Percentiles rank a stretch among this genome's conserved stretches.
Conservation (phyloP, 2,888 invertebrate species). For the Meta bourneti region DNA sequence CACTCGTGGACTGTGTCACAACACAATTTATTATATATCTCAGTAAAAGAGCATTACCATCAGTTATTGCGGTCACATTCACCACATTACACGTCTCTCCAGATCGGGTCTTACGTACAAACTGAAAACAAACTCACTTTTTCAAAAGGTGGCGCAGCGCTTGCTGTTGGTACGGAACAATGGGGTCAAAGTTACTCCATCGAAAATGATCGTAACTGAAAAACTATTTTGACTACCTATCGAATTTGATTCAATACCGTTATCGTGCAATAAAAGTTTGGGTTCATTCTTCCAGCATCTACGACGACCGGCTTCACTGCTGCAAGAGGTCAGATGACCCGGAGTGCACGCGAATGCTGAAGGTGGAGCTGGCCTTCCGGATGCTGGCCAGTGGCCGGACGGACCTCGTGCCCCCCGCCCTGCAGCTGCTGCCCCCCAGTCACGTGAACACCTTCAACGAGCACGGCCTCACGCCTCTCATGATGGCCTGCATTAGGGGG, state of each 20-base stretch:
- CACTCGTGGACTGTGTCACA: no score
- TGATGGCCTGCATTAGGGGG: constrained; percentile 90
- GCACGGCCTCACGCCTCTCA: constrained; percentile 89
- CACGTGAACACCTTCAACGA: constrained; percentile 78
- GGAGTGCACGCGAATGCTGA: constrained; percentile 83
- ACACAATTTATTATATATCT: no score
- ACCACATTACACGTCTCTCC: no score
- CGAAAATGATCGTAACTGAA: no score
- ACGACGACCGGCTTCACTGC: constrained; percentile 83
- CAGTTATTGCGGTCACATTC: no score
- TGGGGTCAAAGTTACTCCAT: no score
- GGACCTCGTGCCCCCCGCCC: constrained; percentile 89
- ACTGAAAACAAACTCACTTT: no score
- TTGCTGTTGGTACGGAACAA: no score
- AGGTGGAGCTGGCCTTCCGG: constrained; percentile 88
- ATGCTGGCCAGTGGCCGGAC: constrained; percentile 89
- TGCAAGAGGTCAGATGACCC: constrained; percentile 82
- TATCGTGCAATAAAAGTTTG: neutral
- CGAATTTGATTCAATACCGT: neutral
- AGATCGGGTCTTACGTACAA: no score
- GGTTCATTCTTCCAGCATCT: constrained; percentile 74
- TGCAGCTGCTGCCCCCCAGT: constrained; percentile 85
- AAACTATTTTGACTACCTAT: no score
- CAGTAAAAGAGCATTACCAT: no score
- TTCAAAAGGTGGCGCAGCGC: no score